A percentile compares a stretch with the other conserved stretches of the same genome.
phyloP scores from a whole-genome alignment of 2,113 vertebrate species.

The Lycaon pictus region DNA sequence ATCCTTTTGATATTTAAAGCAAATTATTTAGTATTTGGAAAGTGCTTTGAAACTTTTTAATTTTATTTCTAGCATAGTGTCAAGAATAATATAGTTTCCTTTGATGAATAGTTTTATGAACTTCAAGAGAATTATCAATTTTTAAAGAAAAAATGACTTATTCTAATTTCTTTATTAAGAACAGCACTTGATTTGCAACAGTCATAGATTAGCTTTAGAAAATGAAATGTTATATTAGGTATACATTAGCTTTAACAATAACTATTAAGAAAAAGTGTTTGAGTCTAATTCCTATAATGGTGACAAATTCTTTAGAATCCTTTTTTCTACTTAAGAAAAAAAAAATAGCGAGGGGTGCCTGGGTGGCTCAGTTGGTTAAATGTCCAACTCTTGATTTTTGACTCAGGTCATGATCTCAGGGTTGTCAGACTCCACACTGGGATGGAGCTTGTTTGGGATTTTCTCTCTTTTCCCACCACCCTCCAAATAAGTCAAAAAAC shows the following conservation, averaged over 20 bases:
- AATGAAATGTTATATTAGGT: background rate
- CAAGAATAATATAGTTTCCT: background rate
- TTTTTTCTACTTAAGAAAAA: background rate
- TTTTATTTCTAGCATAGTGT: background rate
- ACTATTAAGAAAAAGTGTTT: background rate
- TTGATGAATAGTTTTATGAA: background rate
- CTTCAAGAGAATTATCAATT: background rate
- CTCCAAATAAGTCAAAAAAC: background rate
- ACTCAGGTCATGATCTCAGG: background rate
- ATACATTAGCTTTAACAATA: background rate
- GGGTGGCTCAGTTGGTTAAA: background rate
- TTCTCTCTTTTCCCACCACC: background rate
- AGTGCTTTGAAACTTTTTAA: background rate
- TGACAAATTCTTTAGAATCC: background rate
- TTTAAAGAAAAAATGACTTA: background rate
- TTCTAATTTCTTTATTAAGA: background rate
- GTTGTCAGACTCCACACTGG: background rate
- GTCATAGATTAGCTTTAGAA: background rate
- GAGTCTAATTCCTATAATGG: background rate
- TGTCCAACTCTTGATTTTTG: background rate
- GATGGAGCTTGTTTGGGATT: background rate
- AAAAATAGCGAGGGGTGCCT: background rate
- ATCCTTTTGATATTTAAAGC: background rate
- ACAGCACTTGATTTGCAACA: background rate
- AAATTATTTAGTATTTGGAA: conserved; percentile 6